A percentile compares a stretch with the other conserved stretches of the same genome.
Conservation (phyloP, 2,888 invertebrate species). For the Leucoptera coffeella region DNA sequence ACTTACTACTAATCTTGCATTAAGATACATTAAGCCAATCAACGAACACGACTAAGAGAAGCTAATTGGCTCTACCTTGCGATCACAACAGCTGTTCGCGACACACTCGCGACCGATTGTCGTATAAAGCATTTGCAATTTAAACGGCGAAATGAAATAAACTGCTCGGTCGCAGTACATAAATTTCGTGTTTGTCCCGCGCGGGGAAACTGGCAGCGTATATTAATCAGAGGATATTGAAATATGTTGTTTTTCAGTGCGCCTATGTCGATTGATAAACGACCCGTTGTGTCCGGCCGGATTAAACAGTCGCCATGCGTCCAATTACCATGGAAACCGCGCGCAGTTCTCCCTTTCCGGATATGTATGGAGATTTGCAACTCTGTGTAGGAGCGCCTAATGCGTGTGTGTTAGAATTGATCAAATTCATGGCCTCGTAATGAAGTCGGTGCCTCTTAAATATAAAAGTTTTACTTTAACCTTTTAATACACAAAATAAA, state of each 20-base stretch:
- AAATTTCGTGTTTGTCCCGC: conserved; percentile 49
- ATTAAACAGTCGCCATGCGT: conserved; percentile 29
- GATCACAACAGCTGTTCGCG: conserved; percentile 42
- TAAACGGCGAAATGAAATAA: conserved; percentile 50
- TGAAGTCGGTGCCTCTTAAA: too few relatives aligned
- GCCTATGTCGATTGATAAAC: conserved; percentile 49
- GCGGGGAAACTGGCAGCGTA: conserved; percentile 44
- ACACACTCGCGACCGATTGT: conserved; percentile 34
- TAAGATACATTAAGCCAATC: too few relatives aligned
- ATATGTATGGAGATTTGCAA: too few relatives aligned
- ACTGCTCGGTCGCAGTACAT: conserved; percentile 47
- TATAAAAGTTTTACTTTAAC: too few relatives aligned
- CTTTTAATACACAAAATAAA: too few relatives aligned
- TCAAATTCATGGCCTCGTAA: too few relatives aligned
- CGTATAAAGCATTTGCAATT: conserved; percentile 48
- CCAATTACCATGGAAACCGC: conserved; percentile 1
- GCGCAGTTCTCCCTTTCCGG: background rate
- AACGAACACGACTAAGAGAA: too few relatives aligned
- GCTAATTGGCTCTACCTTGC: conserved; percentile 28
- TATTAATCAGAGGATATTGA: conserved; percentile 54
- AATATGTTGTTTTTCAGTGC: conserved; percentile 53
- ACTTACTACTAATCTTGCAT: too few relatives aligned
- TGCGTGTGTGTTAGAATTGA: too few relatives aligned
- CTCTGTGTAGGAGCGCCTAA: too few relatives aligned
- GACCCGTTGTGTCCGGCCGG: conserved; percentile 27